Evolutionary conservation across 2,113 vertebrate species (phyloP).

Genomic region (Anarhynchus alexandrinus): DNA sequence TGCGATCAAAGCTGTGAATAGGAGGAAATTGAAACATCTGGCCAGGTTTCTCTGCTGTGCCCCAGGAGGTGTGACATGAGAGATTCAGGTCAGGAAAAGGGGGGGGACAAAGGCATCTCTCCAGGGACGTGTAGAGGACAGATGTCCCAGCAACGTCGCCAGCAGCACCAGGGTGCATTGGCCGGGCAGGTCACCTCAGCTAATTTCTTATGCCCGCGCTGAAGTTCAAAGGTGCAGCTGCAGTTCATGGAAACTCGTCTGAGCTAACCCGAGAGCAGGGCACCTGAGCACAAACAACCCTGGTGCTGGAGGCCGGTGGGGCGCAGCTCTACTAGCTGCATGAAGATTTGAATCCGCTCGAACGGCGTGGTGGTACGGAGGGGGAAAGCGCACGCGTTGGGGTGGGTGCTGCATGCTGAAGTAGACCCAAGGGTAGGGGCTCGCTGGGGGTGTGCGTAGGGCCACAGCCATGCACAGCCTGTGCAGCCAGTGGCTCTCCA

Average conservation of each 20-base stretch:
- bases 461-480: neutral
- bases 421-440: too few relatives aligned
- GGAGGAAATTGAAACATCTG: slow-evolving; percentile 48
- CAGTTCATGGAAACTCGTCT: neutral
- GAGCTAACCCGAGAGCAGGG: neutral
- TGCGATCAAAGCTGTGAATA: slow-evolving; percentile 51
- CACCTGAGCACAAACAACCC: neutral
- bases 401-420: neutral
- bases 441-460: neutral
- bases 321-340: neutral
- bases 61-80: neutral
- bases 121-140: neutral
- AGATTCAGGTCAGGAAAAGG: neutral
- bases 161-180: neutral
- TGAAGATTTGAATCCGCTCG: neutral
- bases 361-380: neutral
- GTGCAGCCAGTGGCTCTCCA: neutral
- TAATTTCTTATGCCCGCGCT: neutral
- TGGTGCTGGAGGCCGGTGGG: neutral
- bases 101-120: neutral
- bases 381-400: fast-evolving
- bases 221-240: neutral
- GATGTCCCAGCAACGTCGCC: neutral
- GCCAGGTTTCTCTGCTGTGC: neutral
- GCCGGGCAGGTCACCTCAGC: neutral